Conservation (phyloP, 2,797 vertebrate genomes). For the Dermochelys coriacea region DNA sequence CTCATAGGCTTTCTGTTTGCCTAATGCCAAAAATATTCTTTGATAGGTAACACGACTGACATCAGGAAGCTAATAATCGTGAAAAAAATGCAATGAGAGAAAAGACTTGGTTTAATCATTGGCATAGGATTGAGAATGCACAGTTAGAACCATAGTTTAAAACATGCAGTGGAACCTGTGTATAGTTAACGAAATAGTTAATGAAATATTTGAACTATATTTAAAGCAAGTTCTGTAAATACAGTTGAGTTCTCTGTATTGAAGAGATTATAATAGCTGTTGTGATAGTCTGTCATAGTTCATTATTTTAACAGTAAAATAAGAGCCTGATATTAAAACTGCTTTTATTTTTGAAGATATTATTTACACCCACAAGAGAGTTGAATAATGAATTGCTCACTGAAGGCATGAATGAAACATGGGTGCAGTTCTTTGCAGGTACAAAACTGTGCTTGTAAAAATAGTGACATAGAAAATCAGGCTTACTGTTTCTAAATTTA, state of each 20-base stretch:
- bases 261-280: too few species aligned
- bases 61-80: not conserved
- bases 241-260: too few species aligned
- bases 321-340: not conserved
- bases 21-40: not conserved
- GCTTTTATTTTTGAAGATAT: not conserved
- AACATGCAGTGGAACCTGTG: not conserved
- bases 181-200: not conserved
- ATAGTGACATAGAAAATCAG: not conserved
- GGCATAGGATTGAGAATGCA: not conserved
- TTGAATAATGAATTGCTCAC: not conserved
- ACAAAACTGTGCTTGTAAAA: not conserved
- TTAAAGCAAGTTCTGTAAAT: rapidly evolving
- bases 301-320: not conserved
- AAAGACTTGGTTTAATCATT: not conserved
- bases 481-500: not conserved
- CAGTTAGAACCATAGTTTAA: not conserved
- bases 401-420: not conserved
- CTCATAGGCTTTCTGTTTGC: not conserved
- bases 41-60: not conserved
- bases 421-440: not conserved
- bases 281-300: not conserved
- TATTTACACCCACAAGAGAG: not conserved
- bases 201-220: not conserved
- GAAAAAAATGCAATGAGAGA: not conserved